These are phyloP conservation scores for Baryphthengus martii DNA, from an alignment of 2,113 vertebrate species.

Conservation along the genomic window DNA sequence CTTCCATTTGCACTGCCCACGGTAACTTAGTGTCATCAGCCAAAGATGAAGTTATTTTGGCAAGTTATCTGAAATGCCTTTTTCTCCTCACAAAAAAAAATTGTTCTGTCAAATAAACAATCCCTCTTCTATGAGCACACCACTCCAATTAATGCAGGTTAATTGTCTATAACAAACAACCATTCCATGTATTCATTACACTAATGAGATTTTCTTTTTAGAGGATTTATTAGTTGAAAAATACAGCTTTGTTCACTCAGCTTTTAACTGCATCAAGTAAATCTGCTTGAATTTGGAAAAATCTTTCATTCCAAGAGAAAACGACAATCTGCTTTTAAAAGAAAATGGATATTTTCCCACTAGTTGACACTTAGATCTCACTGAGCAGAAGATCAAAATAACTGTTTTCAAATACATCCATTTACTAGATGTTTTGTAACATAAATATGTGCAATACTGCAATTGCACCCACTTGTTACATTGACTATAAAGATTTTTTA, in stretches of 20 bases:
- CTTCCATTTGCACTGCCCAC: not conserved
- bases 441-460: not conserved
- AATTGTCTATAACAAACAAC: constrained; percentile 58
- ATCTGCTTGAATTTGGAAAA: not conserved
- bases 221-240: constrained; percentile 50
- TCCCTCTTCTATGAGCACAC: constrained; percentile 23
- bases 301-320: not conserved
- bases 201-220: constrained; percentile 55
- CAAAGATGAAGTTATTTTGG: constrained; percentile 32
- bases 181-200: constrained; percentile 49
- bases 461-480: not conserved
- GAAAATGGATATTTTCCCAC: not conserved
- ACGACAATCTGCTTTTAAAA: not conserved
- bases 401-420: not conserved
- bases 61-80: not conserved
- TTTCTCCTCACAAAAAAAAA: not conserved
- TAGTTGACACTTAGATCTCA: not conserved
- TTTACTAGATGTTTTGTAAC: not conserved
- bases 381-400: not conserved
- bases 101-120: constrained; percentile 27
- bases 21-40: not conserved
- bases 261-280: constrained; percentile 10
- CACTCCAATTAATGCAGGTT: constrained; percentile 52
- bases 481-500: not conserved
- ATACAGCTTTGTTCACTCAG: not conserved